Evolutionary conservation across 2,888 invertebrate genomes (phyloP).

Genomic region (Thera britannica): DNA sequence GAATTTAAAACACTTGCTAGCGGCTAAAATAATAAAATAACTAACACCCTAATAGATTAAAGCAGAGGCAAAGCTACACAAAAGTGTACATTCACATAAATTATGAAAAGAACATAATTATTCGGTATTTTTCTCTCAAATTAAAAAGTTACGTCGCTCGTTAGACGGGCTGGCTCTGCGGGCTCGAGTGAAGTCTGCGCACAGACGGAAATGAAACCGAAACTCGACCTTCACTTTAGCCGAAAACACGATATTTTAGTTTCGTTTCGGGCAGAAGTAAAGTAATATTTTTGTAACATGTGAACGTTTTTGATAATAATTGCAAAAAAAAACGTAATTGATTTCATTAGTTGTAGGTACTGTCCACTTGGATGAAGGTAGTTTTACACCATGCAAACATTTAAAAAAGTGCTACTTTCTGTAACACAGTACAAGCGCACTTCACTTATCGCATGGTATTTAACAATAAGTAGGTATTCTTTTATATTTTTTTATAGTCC

Average conservation of each 20-base stretch:
- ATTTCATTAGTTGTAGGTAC: too few species aligned
- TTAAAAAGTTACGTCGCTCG: slow-evolving; percentile 33
- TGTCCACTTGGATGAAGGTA: too few species aligned
- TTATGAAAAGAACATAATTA: slow-evolving; percentile 30
- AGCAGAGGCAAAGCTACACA: slow-evolving; percentile 15
- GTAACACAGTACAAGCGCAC: too few species aligned
- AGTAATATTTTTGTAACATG: too few species aligned
- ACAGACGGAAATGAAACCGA: slow-evolving; percentile 8
- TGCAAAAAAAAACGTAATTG: too few species aligned
- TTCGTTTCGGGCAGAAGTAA: background rate
- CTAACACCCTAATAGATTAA: slow-evolving; percentile 2
- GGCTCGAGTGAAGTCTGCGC: background rate
- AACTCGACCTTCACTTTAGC: slow-evolving; percentile 5
- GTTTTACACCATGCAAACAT: too few species aligned
- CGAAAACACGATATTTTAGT: slow-evolving; percentile 2
- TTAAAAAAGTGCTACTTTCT: too few species aligned
- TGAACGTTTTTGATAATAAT: background rate
- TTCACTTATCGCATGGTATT: too few species aligned
- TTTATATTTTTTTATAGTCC: too few species aligned
- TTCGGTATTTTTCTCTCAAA: slow-evolving; percentile 32
- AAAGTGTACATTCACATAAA: slow-evolving; percentile 19
- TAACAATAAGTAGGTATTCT: too few species aligned
- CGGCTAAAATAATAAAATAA: background rate
- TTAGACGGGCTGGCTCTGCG: slow-evolving; percentile 23
- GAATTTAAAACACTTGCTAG: too few species aligned